Evolutionary conservation across 2,113 vertebrate genomes (phyloP), one percentile per base, ranked within the genome.

Genomic region (Stegostoma tigrinum): DNA sequence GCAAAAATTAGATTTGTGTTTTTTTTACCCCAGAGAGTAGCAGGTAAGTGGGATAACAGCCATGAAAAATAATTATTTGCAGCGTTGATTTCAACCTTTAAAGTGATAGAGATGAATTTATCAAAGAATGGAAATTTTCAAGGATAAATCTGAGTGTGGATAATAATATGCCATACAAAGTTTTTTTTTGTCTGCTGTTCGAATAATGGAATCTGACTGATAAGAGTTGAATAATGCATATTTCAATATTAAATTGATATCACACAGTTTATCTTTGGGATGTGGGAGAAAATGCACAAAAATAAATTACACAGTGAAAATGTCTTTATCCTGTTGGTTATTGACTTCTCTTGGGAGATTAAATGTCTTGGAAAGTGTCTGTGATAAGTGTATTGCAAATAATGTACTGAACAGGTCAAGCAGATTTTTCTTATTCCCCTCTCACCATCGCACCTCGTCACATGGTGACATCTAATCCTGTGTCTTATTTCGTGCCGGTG

Each of bases 261-360:
- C n/a, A 64, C 23, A 19, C 64, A 42, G 90, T 66, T 93, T 38
- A 68, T 64, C 90, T 94, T 30, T 94, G 64, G 34, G 61, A 67
- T 14, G 30, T 42, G 0, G n/a, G 64, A 55, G 86, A 89, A 48
- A 89, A 55, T 55, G 30, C 86, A 89, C 6, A 12, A 48, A 12
- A 89, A 52, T 86, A 86, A 86, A 48, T 48, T 86, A 1, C 23
- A 27, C 42, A 7, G 24, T n/a, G 64, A 8, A 42, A 8, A 67
- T 68, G n/a, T 67, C 23, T 67, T 94, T 94, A 24, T 94, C 90
- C 24, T 68, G 61, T 14, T 48, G 23, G 19, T 94, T 67, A 67
- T 94, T 67, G 30, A 94, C 61, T 67, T 94, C 61, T 42, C n/a
- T 94, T 68, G 3, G 90, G 87, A 90, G 87, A 94, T 67, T 94